Evolutionary conservation across 2,113 vertebrate genomes (phyloP).

Genomic region (Mionectes macconnelli): DNA sequence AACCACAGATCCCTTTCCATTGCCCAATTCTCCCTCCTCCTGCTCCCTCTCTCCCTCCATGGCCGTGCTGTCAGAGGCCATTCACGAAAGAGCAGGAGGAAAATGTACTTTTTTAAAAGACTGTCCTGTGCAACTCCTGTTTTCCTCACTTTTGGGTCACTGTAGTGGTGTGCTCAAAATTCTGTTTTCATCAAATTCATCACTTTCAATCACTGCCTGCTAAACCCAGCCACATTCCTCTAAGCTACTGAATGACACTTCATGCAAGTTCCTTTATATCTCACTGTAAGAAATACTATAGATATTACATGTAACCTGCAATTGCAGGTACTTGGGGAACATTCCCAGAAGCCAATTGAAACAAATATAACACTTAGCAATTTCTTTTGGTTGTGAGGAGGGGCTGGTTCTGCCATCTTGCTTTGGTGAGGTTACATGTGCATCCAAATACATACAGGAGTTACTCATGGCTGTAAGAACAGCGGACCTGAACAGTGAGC

Average conservation of each 20-base stretch:
- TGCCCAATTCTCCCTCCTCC: neutral
- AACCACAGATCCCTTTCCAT: neutral
- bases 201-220: neutral
- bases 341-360: neutral
- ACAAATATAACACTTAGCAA: neutral
- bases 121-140: neutral
- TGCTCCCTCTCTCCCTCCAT: neutral
- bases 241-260: neutral
- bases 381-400: neutral
- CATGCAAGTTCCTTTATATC: neutral
- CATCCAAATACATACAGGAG: neutral
- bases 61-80: accelerated
- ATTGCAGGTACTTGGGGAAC: neutral
- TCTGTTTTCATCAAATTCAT: neutral
- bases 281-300: neutral
- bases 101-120: neutral
- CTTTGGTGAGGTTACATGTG: neutral
- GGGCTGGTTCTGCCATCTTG: neutral
- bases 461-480: neutral
- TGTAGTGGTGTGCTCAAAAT: neutral
- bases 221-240: neutral
- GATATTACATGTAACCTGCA: neutral
- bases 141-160: neutral
- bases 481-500: neutral
- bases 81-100: neutral